These are phyloP conservation scores for Xylophagus ater DNA, from an alignment of 2,888 invertebrate genomes.

Conservation along the genomic window DNA sequence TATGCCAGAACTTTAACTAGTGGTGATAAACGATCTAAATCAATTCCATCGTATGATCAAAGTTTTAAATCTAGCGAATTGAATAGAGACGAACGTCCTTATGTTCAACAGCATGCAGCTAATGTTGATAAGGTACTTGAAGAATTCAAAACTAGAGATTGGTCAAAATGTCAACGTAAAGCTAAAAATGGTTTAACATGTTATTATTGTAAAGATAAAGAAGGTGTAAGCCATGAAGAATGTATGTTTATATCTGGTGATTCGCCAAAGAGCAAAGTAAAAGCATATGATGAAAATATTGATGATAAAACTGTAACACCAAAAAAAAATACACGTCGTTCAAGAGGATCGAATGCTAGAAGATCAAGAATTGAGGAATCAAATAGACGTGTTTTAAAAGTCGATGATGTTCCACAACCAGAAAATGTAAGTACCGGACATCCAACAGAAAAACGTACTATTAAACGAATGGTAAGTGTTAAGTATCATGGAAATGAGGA, in stretches of 20 bases:
- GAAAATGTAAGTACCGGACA: too few species aligned
- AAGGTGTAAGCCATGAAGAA: conserved; percentile 62
- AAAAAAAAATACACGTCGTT: neutral
- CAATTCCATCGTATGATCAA: neutral
- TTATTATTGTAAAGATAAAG: conserved; percentile 57
- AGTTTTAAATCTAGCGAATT: too few species aligned
- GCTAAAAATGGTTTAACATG: conserved; percentile 67
- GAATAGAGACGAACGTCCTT: neutral
- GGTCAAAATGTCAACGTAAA: conserved; percentile 59
- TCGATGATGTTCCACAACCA: too few species aligned
- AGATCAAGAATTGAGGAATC: neutral
- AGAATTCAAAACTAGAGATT: conserved; percentile 61
- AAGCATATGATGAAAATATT: too few species aligned
- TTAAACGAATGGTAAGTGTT: conserved; percentile 6
- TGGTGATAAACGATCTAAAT: neutral
- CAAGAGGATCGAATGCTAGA: too few species aligned
- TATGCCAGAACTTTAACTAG: neutral
- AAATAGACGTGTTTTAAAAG: neutral
- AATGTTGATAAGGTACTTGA: conserved; percentile 57
- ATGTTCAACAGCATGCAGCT: neutral
- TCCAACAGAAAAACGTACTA: conserved; percentile 3
- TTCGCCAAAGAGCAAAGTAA: neutral
- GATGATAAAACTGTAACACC: neutral
- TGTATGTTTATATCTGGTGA: conserved; percentile 64
- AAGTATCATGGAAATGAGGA: neutral